phyloP scores from a whole-genome alignment of 2,113 vertebrate genomes.

The Vidua macroura region DNA sequence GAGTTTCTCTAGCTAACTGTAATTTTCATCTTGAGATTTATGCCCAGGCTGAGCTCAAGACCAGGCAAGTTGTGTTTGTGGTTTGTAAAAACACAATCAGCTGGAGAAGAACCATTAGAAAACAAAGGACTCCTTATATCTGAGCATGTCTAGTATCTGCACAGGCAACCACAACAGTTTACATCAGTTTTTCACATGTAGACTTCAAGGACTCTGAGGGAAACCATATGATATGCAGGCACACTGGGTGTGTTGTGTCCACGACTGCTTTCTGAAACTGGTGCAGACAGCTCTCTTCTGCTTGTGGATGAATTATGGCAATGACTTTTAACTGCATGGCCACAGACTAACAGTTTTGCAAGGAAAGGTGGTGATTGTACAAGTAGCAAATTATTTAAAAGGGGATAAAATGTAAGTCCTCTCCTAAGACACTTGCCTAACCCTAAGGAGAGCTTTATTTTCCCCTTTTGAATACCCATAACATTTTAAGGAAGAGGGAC shows the following conservation, averaged over 20 bases:
- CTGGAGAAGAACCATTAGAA: not conserved
- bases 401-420: not conserved
- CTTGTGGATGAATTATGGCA: not conserved
- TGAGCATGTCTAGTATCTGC: not conserved
- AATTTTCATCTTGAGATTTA: not conserved
- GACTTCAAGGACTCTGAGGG: not conserved
- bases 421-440: not conserved
- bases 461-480: not conserved
- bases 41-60: not conserved
- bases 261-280: not conserved
- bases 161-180: not conserved
- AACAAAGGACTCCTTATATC: not conserved
- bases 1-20: not conserved
- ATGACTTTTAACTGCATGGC: not conserved
- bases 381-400: not conserved
- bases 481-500: not conserved
- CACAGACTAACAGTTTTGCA: not conserved
- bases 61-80: not conserved
- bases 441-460: not conserved
- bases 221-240: not conserved
- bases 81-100: not conserved
- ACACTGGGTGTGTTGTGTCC: not conserved
- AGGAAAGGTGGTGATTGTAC: not conserved
- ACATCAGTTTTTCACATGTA: not conserved
- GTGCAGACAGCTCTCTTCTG: not conserved